These are phyloP conservation scores for Cryptomyrus ogoouensis DNA, from an alignment of 2,113 vertebrate species.

Conservation along the genomic window DNA sequence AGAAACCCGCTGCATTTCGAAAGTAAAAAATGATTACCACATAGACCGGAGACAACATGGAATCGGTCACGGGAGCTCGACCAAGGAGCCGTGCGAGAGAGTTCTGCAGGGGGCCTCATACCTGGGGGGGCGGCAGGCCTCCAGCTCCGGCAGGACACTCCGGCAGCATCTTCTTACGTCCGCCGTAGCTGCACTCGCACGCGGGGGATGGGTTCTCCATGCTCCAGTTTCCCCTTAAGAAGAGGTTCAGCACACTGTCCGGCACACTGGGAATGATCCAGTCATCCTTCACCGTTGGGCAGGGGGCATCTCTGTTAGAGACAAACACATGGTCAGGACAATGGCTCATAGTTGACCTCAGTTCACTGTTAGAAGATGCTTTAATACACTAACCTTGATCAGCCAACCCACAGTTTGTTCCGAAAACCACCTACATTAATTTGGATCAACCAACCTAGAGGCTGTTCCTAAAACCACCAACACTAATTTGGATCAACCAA, in stretches of 20 bases:
- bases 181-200: slow-evolving; percentile 78
- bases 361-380: background rate
- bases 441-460: background rate
- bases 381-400: background rate
- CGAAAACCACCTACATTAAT: background rate
- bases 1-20: background rate
- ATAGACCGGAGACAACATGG: background rate
- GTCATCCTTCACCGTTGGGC: slow-evolving; percentile 66
- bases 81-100: background rate
- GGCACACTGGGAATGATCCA: slow-evolving; percentile 68
- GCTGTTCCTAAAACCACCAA: background rate
- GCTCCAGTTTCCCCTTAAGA: slow-evolving; percentile 80
- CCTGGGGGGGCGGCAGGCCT: slow-evolving; percentile 84
- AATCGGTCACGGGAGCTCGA: background rate
- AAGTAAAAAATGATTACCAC: background rate
- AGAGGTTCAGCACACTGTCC: slow-evolving; percentile 64
- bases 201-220: slow-evolving; percentile 85
- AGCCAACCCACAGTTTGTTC: background rate
- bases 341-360: background rate
- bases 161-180: slow-evolving; percentile 87
- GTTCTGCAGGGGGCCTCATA: slow-evolving; percentile 32
- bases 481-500: background rate
- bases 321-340: background rate
- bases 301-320: slow-evolving; percentile 65
- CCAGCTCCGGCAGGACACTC: slow-evolving; percentile 86